phyloP scores from a whole-genome alignment of 2,888 invertebrate species.

The Neocrepidodera transversa region DNA sequence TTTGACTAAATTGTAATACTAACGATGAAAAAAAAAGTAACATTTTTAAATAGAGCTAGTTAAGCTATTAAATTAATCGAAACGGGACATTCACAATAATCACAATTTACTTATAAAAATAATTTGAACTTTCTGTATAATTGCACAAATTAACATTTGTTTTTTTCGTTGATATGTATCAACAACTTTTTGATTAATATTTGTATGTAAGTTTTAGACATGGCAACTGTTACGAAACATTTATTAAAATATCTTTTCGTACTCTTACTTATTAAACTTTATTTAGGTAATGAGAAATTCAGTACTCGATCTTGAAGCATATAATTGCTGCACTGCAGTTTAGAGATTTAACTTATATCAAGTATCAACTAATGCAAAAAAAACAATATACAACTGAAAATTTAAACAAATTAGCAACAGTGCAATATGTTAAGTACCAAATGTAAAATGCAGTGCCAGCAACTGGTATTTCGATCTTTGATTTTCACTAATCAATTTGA shows the following conservation, averaged over 20 bases:
- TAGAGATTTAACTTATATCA: background rate
- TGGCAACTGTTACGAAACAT: slow-evolving; percentile 1
- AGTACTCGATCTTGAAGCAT: background rate
- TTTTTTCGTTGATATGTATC: slow-evolving; percentile 4
- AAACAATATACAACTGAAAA: background rate
- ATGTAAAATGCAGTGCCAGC: background rate
- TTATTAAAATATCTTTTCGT: slow-evolving; percentile 1
- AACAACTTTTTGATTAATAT: background rate
- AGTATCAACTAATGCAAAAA: background rate
- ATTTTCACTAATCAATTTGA: slow-evolving; percentile 12
- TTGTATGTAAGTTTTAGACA: background rate
- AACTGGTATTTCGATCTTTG: background rate
- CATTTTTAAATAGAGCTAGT: background rate
- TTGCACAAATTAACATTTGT: slow-evolving; percentile 1
- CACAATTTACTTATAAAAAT: slow-evolving; percentile 9
- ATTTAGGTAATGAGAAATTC: background rate
- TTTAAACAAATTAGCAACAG: background rate
- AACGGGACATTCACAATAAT: slow-evolving; percentile 6
- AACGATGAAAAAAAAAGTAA: slow-evolving; percentile 2
- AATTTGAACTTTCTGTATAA: slow-evolving; percentile 8
- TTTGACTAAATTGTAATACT: background rate
- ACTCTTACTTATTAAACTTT: background rate
- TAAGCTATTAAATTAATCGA: background rate
- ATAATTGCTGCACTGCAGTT: background rate
- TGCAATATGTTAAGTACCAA: background rate